These are phyloP conservation scores for Nothoprocta pentlandii DNA, from an alignment of 2,113 vertebrate genomes.

Conservation along the genomic window DNA sequence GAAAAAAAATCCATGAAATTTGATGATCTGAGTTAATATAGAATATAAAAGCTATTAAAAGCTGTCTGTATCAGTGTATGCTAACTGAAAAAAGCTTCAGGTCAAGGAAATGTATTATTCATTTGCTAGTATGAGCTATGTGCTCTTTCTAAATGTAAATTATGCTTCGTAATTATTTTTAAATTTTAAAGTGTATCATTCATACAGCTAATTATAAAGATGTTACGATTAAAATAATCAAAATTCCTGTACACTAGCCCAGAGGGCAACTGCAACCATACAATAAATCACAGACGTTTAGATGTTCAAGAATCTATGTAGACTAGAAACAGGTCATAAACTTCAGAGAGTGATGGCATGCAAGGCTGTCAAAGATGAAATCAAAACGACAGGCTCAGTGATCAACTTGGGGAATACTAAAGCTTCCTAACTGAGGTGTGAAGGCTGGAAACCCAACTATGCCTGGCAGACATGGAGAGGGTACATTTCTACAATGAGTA, in stretches of 20 bases:
- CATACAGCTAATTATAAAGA: slow-evolving; percentile 34
- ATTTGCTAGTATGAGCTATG: not conserved
- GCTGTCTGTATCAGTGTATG: not conserved
- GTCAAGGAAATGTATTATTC: slow-evolving; percentile 40
- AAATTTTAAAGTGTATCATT: slow-evolving; percentile 21
- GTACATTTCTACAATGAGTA: not conserved
- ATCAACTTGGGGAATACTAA: not conserved
- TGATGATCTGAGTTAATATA: not conserved
- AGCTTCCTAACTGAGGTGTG: not conserved
- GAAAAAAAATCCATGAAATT: not conserved
- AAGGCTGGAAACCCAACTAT: not conserved
- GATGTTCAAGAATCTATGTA: not conserved
- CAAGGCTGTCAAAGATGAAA: not conserved
- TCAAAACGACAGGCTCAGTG: not conserved
- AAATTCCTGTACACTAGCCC: slow-evolving; percentile 5
- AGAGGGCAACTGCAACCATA: not conserved
- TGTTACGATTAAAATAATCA: slow-evolving; percentile 29
- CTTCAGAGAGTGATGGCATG: not conserved
- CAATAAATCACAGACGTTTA: not conserved
- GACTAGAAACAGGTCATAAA: not conserved
- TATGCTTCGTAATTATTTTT: not conserved
- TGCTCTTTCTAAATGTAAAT: slow-evolving; percentile 28
- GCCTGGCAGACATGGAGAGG: not conserved
- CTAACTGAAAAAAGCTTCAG: not conserved
- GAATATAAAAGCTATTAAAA: not conserved